Conservation (phyloP, 1,140 invertebrate genomes). For the Gonatopus flavifemur region DNA sequence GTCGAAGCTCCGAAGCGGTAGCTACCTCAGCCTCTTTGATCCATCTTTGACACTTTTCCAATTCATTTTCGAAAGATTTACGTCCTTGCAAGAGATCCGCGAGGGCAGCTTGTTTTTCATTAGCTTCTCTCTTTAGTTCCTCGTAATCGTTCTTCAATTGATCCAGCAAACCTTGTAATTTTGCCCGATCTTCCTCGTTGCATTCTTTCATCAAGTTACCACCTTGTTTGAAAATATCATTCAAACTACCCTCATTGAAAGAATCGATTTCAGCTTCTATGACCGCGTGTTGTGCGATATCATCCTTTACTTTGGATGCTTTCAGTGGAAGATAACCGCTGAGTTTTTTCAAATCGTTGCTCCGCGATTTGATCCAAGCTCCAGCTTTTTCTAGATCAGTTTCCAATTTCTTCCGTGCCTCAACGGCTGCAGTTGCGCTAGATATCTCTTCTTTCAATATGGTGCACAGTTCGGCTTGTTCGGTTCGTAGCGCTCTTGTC, state of each 20-base stretch:
- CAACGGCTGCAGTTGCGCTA: slow-evolving; percentile 65
- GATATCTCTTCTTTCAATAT: slow-evolving; percentile 75
- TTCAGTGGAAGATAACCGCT: slow-evolving; percentile 75
- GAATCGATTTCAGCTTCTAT: slow-evolving; percentile 75
- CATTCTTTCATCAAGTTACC: slow-evolving; percentile 79
- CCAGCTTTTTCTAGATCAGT: slow-evolving; percentile 74
- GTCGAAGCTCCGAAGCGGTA: slow-evolving; percentile 75
- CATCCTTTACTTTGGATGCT: slow-evolving; percentile 74
- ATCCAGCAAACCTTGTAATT: slow-evolving; percentile 68
- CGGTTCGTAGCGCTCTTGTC: slow-evolving; percentile 65
- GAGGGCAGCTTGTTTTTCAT: slow-evolving; percentile 72
- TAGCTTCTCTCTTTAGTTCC: slow-evolving; percentile 69
- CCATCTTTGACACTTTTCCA: slow-evolving; percentile 82
- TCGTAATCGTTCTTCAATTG: slow-evolving; percentile 71
- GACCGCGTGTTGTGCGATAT: slow-evolving; percentile 72
- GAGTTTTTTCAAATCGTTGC: slow-evolving; percentile 73
- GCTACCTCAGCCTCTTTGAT: slow-evolving; percentile 85
- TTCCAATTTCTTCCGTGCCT: slow-evolving; percentile 75
- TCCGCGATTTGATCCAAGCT: slow-evolving; percentile 76
- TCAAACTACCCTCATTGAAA: slow-evolving; percentile 75
- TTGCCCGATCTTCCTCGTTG: slow-evolving; percentile 68
- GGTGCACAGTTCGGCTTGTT: slow-evolving; percentile 72
- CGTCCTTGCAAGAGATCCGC: slow-evolving; percentile 74
- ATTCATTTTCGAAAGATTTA: slow-evolving; percentile 77
- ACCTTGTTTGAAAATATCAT: slow-evolving; percentile 75